Evolutionary conservation across 2,113 vertebrate genomes (phyloP), one percentile per base, ranked within the genome.

Genomic region (Tragelaphus buxtoni): DNA sequence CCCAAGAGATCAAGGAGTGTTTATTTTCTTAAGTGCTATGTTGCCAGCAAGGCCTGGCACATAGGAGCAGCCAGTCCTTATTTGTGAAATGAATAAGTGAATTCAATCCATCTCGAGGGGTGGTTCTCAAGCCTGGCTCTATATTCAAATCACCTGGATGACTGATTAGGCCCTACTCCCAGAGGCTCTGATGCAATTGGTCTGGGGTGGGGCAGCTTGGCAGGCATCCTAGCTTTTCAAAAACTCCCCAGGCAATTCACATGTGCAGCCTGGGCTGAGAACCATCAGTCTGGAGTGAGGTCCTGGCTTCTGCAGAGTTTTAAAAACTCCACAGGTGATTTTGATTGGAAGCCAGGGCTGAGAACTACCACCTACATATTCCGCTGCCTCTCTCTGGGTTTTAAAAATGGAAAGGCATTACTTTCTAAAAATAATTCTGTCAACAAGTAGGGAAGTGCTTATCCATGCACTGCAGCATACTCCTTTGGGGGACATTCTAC

Each of bases 351-450:
- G 88, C 90, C 86, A 60, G 77, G 47, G 69, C 97, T 88, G 80
- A 88, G 88, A 96, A 77, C 88, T 88, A 22, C 94, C 30, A 20
- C 95, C 94, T 95, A 90, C 92, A 94, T 45, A 39, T 51, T 56
- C 11, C 2, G 45, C 93, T 45, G 69, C 51, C 92, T 97, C 87
- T 53, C 51, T 96, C 90, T 72, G 90, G 87, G 88, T 95, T 96
- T 98, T 96, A 96, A 92, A 98, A 97, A 94, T 82, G 97, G 95
- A 81, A 96, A 97, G 81, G 84, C 92, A 95, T 97, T 88, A 16
- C 92, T 96, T 96, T 88, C 97, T 96, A 98, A 98, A 98, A 97
- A 97, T 97, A 97, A 94, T 86, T 88, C 95, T 90, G 77, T 97
- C 97, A 97, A 94, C 97, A 97, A 96, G 95, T 35, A 72, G 35